Evolutionary conservation across 2,888 invertebrate species (phyloP), one percentile per base, ranked within the genome.

Genomic region (Thyatira batis): DNA sequence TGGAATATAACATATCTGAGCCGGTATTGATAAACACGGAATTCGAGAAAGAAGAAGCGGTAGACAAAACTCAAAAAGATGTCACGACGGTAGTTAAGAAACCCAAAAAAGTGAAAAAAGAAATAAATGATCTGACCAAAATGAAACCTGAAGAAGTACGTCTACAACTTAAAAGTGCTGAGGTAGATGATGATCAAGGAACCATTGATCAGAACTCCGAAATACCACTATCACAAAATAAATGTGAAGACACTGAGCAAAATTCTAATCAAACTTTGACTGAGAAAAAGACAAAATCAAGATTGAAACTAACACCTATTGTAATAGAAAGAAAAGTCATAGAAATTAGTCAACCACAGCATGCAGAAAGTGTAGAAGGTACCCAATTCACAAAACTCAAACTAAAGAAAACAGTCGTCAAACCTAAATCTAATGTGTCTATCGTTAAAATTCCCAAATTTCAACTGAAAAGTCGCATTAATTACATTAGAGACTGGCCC

Each of bases 381-480:
- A 93, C 95, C 1, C 94, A 94, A 67, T 94, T 95, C 61, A 94
- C 94, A 49, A 93, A 95, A 74, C 89, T 96, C 0, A 96, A 96
- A 84, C 85, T 96, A 45, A 95, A 93, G 76, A 95, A 95, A 82
- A 84, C 93, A 3, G 69, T 89, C 1, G 69, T 85, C 0, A 89
- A 93, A 60, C 85, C 92, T 6, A 93, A 94, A 69, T 82, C 86
- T 68, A 92, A 92, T 48, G 64, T 78, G 8, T 64, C 84, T 10
- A 62, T 80, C 28, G 73, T 87, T 0, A 82, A 84, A 59, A 82
- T 96, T 50, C 96, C 95, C 0, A 95, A 95, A 77, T 93, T 95
- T 60, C 93, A 95, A 71, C 84, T 96, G 0, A 95, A 95, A 73
- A 96, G 96, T 77, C 92, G 95, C 62, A 94, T 96, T 8, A 93